Evolutionary conservation across 1,140 invertebrate genomes (phyloP).

Genomic region (Vollenhovia emeryi): DNA sequence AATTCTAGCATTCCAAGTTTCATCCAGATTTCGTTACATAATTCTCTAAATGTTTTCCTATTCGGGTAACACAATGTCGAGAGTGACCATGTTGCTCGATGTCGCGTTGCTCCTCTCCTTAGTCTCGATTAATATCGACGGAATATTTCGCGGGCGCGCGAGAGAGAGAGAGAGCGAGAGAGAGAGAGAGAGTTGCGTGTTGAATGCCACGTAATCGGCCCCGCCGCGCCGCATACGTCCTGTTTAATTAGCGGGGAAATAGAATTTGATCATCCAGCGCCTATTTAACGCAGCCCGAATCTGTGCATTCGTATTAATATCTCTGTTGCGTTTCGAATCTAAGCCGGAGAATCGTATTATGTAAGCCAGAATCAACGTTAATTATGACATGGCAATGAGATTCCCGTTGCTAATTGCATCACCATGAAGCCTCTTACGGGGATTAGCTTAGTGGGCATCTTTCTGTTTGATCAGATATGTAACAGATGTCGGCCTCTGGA

Average conservation of each 20-base stretch:
- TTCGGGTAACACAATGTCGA: not conserved
- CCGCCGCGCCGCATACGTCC: conserved; percentile 7
- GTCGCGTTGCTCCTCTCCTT: not conserved
- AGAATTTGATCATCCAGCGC: conserved; percentile 40
- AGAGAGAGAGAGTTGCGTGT: not conserved
- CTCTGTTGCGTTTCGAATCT: conserved; percentile 32
- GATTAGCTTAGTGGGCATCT: conserved; percentile 43
- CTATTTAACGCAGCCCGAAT: conserved; percentile 18
- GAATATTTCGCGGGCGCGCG: not conserved
- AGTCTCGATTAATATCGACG: conserved; percentile 2
- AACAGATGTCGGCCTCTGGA: conserved; percentile 5
- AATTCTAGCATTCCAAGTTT: too few species aligned
- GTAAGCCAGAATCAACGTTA: conserved; percentile 47
- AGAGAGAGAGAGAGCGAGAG: too few species aligned
- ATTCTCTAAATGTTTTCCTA: too few species aligned
- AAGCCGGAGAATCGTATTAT: conserved; percentile 41
- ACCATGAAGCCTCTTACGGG: not conserved
- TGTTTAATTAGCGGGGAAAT: conserved; percentile 47
- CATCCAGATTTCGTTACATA: too few species aligned
- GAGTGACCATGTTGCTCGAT: not conserved
- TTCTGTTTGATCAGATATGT: conserved; percentile 37
- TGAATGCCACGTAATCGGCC: conserved; percentile 25
- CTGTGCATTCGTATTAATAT: conserved; percentile 5
- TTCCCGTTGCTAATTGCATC: conserved; percentile 25
- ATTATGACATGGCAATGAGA: conserved; percentile 49